These are phyloP conservation scores for Drosophila tripunctata DNA, from an alignment of 2,888 invertebrate species.

Conservation along the genomic window DNA sequence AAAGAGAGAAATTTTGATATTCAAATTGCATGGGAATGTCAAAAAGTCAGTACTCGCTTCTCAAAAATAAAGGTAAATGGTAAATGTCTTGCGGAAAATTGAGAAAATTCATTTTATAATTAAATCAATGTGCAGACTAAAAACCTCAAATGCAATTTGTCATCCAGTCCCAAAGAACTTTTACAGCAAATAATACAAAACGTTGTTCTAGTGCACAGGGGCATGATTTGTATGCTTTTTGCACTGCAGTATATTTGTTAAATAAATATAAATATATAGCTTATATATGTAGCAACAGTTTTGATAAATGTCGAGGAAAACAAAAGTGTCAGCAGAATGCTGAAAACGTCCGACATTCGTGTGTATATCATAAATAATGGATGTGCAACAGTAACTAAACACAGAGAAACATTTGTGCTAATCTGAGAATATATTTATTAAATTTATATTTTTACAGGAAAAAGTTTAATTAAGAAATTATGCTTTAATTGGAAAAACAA, in stretches of 20 bases:
- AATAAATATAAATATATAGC: conserved; percentile 34
- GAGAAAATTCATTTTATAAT: conserved; percentile 46
- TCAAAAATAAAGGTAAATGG: conserved; percentile 25
- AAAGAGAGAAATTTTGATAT: not conserved
- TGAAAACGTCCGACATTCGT: not conserved
- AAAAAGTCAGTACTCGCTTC: conserved; percentile 5
- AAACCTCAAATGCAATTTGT: conserved; percentile 49
- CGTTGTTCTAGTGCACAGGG: not conserved
- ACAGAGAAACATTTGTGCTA: too few species aligned
- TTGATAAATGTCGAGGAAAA: conserved; percentile 24
- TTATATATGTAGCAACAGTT: conserved; percentile 5
- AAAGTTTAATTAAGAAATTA: too few species aligned
- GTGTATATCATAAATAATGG: not conserved
- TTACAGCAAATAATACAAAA: conserved; percentile 19
- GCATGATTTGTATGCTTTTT: conserved; percentile 12
- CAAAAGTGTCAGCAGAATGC: conserved; percentile 5
- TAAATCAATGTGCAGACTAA: conserved; percentile 53
- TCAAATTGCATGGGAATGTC: conserved; percentile 17
- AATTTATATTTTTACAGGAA: too few species aligned
- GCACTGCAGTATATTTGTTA: conserved; percentile 44
- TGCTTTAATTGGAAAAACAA: too few species aligned
- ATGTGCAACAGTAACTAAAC: conserved; percentile 9
- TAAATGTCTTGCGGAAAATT: conserved; percentile 23
- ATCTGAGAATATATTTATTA: too few species aligned
- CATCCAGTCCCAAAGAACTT: conserved; percentile 27